Base-by-base conservation (phyloP, 2,797 vertebrate species). In the Poecilia velifera region DNA sequence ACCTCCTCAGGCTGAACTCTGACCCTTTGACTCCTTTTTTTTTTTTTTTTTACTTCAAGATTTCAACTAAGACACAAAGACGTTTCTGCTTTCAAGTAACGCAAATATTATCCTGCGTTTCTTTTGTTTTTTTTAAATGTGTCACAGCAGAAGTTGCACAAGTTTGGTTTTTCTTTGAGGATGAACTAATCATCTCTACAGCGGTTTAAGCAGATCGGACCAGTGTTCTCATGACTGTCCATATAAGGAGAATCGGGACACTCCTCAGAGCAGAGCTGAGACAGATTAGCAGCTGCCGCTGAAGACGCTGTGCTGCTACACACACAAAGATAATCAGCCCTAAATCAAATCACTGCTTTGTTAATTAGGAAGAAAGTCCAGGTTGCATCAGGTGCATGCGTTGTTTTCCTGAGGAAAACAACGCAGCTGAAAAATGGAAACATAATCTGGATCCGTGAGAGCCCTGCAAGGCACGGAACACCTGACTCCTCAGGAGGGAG, bases 201-300 rank as follows among this genome's bases (percentile, higher is more conserved):
- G 74, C 31, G 28, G 73, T 36, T 70, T 72, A 84, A 87, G 86
- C 83, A 85, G 87, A 93, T 92, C 64, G 74, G 91, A 87, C 92
- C 90, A 87, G 90, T 45, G 89, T 86, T 84, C 91, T 77, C 81
- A 82, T 78, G 87, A 93, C 91, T 95, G 84, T n/a, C 94, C 95
- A 88, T 94, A 94, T 93, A 95, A 91, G 94, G 95, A 87, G 80
- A 84, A 46, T 79, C 0, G 13, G 77, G 89, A 91, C 80, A 84
- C 88, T 89, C 82, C 84, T 85, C 79, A 18, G 53, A 81, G 77
- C 76, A 10, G 82, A 83, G 86, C 87, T 82, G 77, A 85, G 90
- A 78, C 78, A 87, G 85, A 91, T 91, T 83, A 90, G 82, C 87
- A 91, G 85, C 90, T 87, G 85, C 85, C 75, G 85, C 84, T 4